phyloP scores from a whole-genome alignment of 2,797 vertebrate species.

The Xenopus petersii region DNA sequence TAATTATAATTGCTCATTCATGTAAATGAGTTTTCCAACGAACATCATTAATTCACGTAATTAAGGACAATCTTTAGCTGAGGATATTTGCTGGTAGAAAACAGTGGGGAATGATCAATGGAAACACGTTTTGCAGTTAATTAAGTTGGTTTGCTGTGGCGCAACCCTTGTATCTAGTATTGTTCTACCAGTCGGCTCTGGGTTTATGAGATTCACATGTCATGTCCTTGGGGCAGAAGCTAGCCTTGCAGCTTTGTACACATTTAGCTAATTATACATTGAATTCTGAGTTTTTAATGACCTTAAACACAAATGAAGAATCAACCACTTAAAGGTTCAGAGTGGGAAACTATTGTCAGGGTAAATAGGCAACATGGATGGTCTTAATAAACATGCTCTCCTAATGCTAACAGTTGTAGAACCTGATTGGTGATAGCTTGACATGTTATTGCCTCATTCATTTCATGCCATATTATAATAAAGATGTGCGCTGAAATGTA shows the following conservation, averaged over 20 bases:
- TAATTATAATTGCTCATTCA: conserved; percentile 46
- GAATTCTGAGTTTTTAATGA: not conserved
- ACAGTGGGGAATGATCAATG: conserved; percentile 47
- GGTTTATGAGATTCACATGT: conserved; percentile 29
- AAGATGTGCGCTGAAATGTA: too few species aligned
- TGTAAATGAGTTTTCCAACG: conserved; percentile 44
- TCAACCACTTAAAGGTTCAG: not conserved
- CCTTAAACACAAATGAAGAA: not conserved
- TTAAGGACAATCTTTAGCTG: conserved; percentile 44
- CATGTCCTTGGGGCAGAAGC: conserved; percentile 5
- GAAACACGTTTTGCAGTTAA: conserved; percentile 43
- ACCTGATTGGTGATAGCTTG: too few species aligned
- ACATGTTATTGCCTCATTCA: too few species aligned
- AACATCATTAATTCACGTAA: conserved; percentile 47
- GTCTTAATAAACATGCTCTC: too few species aligned
- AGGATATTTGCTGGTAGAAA: conserved; percentile 36
- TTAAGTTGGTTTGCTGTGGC: conserved; percentile 32
- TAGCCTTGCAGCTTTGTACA: conserved; percentile 23
- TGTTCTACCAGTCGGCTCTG: not conserved
- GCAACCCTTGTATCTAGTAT: conserved; percentile 17
- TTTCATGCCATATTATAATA: too few species aligned
- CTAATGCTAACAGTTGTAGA: too few species aligned
- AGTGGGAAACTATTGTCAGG: too few species aligned
- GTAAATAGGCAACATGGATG: too few species aligned
- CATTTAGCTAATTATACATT: not conserved